A percentile compares a stretch with the other conserved stretches of the same genome.
Conservation (phyloP, 2,888 invertebrate species). For the Chouioia cunea region DNA sequence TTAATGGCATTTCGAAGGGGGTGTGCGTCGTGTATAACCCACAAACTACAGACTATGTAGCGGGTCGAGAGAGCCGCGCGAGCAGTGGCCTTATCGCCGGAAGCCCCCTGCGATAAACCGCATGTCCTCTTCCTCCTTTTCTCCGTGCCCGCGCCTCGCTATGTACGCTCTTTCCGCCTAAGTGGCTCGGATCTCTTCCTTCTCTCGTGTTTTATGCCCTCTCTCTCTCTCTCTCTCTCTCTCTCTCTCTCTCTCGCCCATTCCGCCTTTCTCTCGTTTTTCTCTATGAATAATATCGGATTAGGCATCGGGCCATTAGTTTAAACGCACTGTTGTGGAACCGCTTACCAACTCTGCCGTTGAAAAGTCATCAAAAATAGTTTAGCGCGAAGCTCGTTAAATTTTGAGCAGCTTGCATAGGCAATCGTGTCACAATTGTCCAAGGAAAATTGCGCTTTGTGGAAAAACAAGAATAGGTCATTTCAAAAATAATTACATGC, state of each 20-base stretch:
- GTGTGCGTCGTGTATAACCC: neutral
- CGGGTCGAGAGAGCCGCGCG: neutral
- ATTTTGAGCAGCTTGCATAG: neutral
- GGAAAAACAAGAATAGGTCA: conserved; percentile 25
- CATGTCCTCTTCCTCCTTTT: conserved; percentile 36
- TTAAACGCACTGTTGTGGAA: neutral
- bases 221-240: neutral
- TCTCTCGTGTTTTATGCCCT: neutral
- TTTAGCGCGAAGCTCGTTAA: conserved; percentile 24
- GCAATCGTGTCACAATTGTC: neutral
- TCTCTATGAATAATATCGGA: too few species aligned
- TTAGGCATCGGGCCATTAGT: too few species aligned
- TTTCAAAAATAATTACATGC: neutral
- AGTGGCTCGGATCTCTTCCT: neutral
- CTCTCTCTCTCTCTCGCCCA: neutral
- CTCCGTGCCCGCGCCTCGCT: neutral
- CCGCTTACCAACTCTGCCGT: conserved; percentile 4
- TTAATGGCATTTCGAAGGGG: conserved; percentile 1
- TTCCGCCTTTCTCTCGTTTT: too few species aligned
- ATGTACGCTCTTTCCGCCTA: neutral
- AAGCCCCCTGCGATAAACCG: conserved; percentile 31
- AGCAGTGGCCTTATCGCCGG: conserved; percentile 27
- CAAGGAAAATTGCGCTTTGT: conserved; percentile 1
- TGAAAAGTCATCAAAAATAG: conserved; percentile 37
- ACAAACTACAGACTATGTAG: too few species aligned